Percentiles rank a stretch among this genome's conserved stretches.
phyloP scores from a whole-genome alignment of 2,888 invertebrate species.

The Cryptus armator region DNA sequence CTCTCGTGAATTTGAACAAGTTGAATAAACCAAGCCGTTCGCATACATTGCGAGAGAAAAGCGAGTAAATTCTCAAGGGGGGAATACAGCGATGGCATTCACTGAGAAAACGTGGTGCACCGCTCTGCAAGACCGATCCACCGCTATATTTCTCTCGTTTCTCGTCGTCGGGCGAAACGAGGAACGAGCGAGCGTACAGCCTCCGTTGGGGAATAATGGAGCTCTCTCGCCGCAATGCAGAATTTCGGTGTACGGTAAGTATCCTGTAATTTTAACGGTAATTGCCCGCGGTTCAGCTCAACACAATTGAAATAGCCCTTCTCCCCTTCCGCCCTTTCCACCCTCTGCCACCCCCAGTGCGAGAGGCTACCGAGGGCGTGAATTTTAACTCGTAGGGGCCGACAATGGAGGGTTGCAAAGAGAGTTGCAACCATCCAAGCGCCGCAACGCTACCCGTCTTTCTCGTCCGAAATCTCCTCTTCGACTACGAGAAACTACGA shows the following conservation, averaged over 20 bases:
- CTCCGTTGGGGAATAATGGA: constrained; percentile 78
- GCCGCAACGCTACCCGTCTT: neutral
- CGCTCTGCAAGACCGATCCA: constrained; percentile 47
- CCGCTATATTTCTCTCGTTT: constrained; percentile 36
- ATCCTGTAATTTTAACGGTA: constrained; percentile 81
- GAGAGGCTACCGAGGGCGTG: constrained; percentile 18
- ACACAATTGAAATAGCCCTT: constrained; percentile 80
- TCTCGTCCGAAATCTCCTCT: neutral
- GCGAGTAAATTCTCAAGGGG: constrained; percentile 58
- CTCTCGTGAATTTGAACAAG: constrained; percentile 46
- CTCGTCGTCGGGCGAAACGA: constrained; percentile 18
- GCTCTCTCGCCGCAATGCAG: constrained; percentile 77
- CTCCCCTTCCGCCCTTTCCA: constrained; percentile 13
- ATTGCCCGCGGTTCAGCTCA: constrained; percentile 77
- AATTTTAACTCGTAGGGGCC: constrained; percentile 37
- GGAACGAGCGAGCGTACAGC: constrained; percentile 44
- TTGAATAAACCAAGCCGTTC: constrained; percentile 44
- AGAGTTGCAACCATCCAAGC: constrained; percentile 11
- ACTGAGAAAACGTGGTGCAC: constrained; percentile 17
- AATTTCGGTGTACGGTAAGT: constrained; percentile 81
- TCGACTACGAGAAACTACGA: neutral
- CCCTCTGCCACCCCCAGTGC: constrained; percentile 65
- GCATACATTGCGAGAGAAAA: constrained; percentile 1
- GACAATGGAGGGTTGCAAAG: constrained; percentile 34
- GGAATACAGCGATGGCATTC: constrained; percentile 4